These are phyloP conservation scores for Thalassarche chlororhynchos DNA, from an alignment of 2,113 vertebrate genomes.

Conservation along the genomic window DNA sequence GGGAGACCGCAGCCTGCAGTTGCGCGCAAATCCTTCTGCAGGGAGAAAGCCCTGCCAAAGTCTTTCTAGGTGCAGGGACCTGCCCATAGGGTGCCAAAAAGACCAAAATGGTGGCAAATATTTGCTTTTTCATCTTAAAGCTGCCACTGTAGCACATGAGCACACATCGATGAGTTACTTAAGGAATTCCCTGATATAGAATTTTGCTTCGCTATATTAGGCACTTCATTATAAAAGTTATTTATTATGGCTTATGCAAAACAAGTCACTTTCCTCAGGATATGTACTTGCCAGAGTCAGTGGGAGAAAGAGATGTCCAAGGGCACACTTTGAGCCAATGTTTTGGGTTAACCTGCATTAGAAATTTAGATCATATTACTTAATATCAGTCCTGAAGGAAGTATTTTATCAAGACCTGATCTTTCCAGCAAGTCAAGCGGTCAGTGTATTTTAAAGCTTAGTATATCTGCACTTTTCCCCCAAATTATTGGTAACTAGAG, in stretches of 20 bases:
- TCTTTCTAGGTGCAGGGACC: not conserved
- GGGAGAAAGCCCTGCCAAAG: not conserved
- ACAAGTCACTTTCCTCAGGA: not conserved
- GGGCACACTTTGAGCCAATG: not conserved
- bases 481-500: not conserved
- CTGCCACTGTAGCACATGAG: not conserved
- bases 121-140: not conserved
- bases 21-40: not conserved
- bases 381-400: not conserved
- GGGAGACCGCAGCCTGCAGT: not conserved
- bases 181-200: not conserved
- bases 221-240: slow-evolving; percentile 26
- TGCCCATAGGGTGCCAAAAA: not conserved
- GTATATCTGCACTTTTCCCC: not conserved
- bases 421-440: not conserved
- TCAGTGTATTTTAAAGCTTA: not conserved
- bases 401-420: not conserved
- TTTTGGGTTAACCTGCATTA: not conserved
- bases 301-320: not conserved
- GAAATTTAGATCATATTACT: not conserved
- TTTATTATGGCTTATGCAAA: slow-evolving; percentile 45
- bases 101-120: not conserved
- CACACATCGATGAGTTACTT: not conserved
- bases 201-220: not conserved
- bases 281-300: not conserved